These are phyloP conservation scores for Chiropotes sagulatus DNA, from an alignment of 2,797 vertebrate genomes.

Conservation along the genomic window DNA sequence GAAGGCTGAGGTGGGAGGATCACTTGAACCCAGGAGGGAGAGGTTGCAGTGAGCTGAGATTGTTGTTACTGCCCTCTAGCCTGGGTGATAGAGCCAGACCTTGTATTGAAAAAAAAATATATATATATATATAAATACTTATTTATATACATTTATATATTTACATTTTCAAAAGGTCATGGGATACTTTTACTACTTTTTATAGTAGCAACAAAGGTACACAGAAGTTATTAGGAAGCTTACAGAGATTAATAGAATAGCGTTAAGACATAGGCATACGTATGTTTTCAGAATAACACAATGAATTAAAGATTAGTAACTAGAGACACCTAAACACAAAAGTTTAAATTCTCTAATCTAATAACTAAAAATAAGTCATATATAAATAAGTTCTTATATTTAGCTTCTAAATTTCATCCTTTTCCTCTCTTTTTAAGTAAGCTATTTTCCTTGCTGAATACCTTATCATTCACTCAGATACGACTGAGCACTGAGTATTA, in stretches of 20 bases:
- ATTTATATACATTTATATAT: background rate
- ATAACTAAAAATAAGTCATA: constrained; percentile 13
- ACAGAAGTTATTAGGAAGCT: constrained; percentile 22
- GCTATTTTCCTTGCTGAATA: background rate
- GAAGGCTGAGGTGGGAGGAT: background rate
- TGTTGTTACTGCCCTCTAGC: background rate
- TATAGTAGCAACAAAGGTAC: constrained; percentile 16
- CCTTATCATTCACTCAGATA: constrained; percentile 26
- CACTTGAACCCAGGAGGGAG: background rate
- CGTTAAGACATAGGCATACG: background rate
- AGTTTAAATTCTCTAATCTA: constrained; percentile 17
- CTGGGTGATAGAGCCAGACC: background rate
- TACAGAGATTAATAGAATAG: background rate
- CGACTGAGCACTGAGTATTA: background rate
- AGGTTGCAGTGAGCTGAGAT: background rate
- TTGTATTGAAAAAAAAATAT: background rate
- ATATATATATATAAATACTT: background rate
- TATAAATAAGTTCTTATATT: constrained; percentile 20
- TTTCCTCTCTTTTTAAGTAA: constrained; percentile 12
- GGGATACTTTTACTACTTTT: constrained; percentile 15
- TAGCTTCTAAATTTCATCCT: constrained; percentile 5
- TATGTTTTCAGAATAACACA: background rate
- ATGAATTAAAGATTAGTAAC: background rate
- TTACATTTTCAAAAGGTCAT: background rate
- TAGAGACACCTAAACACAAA: background rate